Conservation (phyloP, 2,888 invertebrate genomes). For the Apodemia zela region DNA sequence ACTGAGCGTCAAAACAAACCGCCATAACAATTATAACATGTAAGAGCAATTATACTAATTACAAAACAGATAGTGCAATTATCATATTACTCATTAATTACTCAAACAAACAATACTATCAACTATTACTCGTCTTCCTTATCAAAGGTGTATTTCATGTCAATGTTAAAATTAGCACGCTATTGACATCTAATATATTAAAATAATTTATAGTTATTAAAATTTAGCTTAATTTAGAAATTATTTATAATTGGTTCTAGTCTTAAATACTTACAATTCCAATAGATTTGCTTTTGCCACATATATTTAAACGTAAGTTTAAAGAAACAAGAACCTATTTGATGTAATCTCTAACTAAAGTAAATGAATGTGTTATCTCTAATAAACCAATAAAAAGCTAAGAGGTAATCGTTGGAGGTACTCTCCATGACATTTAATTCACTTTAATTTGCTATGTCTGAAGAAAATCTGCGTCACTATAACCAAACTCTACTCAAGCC, state of each 20-base stretch:
- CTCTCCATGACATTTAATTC: too few relatives aligned
- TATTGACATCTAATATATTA: not conserved
- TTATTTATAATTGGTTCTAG: not conserved
- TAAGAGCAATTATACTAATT: constrained; percentile 27
- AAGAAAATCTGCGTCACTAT: too few relatives aligned
- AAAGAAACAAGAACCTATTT: too few relatives aligned
- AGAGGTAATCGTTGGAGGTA: too few relatives aligned
- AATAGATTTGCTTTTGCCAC: too few relatives aligned
- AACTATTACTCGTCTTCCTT: constrained; percentile 40
- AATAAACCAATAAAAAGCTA: too few relatives aligned
- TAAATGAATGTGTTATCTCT: too few relatives aligned
- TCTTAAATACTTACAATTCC: not conserved
- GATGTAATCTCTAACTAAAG: too few relatives aligned
- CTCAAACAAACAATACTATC: constrained; percentile 39
- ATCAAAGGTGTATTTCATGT: constrained; percentile 28
- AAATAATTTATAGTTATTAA: not conserved
- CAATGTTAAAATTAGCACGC: constrained; percentile 13
- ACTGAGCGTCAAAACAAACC: not conserved
- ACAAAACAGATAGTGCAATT: constrained; percentile 49
- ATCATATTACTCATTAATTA: constrained; percentile 60
- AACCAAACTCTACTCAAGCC: too few relatives aligned
- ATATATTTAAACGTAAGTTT: too few relatives aligned
- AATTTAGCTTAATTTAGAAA: not conserved
- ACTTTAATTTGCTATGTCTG: too few relatives aligned
- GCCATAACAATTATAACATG: not conserved